A percentile compares a stretch with the other conserved stretches of the same genome.
Conservation (phyloP, 2,797 vertebrate species). For the Chelonia mydas region DNA sequence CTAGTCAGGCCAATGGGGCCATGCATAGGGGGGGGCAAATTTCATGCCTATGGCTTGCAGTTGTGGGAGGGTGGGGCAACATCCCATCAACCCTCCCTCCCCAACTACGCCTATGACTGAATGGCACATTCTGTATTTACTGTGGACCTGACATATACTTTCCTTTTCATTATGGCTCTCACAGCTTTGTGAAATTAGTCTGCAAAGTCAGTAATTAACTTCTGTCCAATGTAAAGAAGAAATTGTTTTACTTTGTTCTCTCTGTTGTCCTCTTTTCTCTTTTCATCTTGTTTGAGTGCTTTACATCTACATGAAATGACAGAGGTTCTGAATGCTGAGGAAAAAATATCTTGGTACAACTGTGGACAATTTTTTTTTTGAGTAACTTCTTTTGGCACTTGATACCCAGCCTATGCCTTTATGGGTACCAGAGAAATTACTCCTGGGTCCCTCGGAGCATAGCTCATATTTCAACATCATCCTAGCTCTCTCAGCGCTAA, state of each 20-base stretch:
- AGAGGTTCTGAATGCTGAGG: neutral
- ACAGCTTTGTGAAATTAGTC: neutral
- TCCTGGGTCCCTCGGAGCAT: neutral
- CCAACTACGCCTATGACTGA: no score
- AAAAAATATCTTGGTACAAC: neutral
- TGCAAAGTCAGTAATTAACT: constrained; percentile 31
- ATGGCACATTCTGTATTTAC: neutral
- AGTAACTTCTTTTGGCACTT: constrained; percentile 18
- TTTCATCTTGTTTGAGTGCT: neutral
- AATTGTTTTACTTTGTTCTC: neutral
- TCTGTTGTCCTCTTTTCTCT: neutral
- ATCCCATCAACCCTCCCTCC: no score
- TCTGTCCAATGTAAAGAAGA: neutral
- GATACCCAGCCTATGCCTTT: constrained; percentile 22
- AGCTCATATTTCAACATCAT: constrained; percentile 24
- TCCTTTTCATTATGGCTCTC: neutral
- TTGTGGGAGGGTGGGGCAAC: no score
- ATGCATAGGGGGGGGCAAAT: no score
- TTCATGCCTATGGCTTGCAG: no score
- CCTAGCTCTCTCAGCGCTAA: neutral
- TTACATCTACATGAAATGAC: neutral
- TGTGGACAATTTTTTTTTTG: neutral
- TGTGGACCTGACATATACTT: neutral
- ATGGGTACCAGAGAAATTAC: constrained; percentile 24
- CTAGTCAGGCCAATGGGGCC: no score